Percentiles rank a stretch among this genome's conserved stretches.
Evolutionary conservation across 2,888 invertebrate species (phyloP).

Genomic region (Tetropium fuscum): DNA sequence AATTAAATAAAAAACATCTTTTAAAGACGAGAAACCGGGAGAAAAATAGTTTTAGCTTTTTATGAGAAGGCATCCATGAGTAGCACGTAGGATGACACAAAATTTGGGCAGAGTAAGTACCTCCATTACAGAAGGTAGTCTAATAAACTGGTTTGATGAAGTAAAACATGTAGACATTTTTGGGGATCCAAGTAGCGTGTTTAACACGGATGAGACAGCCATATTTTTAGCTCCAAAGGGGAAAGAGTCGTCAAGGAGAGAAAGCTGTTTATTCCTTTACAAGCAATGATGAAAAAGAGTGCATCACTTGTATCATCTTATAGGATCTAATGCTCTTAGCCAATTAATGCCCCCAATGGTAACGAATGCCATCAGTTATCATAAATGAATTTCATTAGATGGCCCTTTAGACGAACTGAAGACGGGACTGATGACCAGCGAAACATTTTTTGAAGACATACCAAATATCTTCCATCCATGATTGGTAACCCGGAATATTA

Average conservation of each 20-base stretch:
- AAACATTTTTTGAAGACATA: slow-evolving; percentile 19
- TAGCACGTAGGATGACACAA: slow-evolving; percentile 39
- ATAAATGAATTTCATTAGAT: background rate
- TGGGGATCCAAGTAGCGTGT: slow-evolving; percentile 12
- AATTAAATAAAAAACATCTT: no score
- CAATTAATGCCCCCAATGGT: slow-evolving; percentile 19
- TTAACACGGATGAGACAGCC: slow-evolving; percentile 16
- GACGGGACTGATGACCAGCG: slow-evolving; percentile 31
- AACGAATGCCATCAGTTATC: background rate
- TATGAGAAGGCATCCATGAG: slow-evolving; percentile 53
- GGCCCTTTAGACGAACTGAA: slow-evolving; percentile 27
- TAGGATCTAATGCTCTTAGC: slow-evolving; percentile 16
- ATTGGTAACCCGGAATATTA: slow-evolving; percentile 3
- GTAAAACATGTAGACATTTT: slow-evolving; percentile 17
- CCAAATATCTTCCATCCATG: slow-evolving; percentile 26
- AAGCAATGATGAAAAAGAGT: slow-evolving; percentile 21
- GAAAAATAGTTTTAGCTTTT: no score
- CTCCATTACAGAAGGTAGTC: slow-evolving; percentile 18
- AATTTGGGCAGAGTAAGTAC: slow-evolving; percentile 21
- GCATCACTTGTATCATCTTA: slow-evolving; percentile 16
- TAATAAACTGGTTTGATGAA: slow-evolving; percentile 31
- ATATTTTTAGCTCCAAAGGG: slow-evolving; percentile 18
- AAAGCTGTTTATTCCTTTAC: slow-evolving; percentile 14
- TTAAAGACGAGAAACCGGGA: no score
- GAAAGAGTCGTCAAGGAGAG: slow-evolving; percentile 13